Evolutionary conservation across 1,140 invertebrate species (phyloP).

Genomic region (Listronotus oregonensis): DNA sequence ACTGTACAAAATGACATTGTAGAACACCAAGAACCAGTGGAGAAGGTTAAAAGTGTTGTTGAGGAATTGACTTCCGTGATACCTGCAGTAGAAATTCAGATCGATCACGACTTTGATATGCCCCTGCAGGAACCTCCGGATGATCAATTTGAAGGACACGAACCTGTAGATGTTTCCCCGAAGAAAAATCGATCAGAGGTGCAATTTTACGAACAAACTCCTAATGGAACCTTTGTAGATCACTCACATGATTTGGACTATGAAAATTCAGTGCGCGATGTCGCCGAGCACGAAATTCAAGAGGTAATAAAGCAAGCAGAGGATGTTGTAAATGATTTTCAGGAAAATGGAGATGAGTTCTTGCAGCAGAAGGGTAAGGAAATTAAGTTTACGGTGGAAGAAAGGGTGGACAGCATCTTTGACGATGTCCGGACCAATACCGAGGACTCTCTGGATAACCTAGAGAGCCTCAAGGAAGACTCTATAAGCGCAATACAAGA

Average conservation of each 20-base stretch:
- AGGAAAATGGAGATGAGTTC: constrained; percentile 19
- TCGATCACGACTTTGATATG: no score
- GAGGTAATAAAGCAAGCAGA: constrained; percentile 49
- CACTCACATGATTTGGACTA: not conserved
- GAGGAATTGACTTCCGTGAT: not conserved
- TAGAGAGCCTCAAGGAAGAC: constrained; percentile 49
- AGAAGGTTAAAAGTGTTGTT: not conserved
- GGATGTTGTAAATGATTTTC: constrained; percentile 44
- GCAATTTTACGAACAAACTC: not conserved
- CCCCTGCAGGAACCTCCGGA: no score
- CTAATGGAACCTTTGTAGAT: constrained; percentile 3
- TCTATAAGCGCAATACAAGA: constrained; percentile 45
- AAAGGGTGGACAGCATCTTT: constrained; percentile 38
- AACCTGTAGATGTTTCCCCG: not conserved
- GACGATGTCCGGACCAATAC: constrained; percentile 44
- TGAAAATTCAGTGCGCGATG: constrained; percentile 37
- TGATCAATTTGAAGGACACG: no score
- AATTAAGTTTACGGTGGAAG: constrained; percentile 34
- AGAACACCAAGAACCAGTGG: not conserved
- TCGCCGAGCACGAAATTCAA: constrained; percentile 46
- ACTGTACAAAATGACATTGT: not conserved
- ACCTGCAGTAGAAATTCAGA: no score
- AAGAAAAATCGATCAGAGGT: constrained; percentile 13
- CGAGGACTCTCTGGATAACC: constrained; percentile 47
- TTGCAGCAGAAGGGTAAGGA: constrained; percentile 24